These are phyloP conservation scores for Polymixis lichenea DNA, from an alignment of 2,888 invertebrate genomes.

Conservation along the genomic window DNA sequence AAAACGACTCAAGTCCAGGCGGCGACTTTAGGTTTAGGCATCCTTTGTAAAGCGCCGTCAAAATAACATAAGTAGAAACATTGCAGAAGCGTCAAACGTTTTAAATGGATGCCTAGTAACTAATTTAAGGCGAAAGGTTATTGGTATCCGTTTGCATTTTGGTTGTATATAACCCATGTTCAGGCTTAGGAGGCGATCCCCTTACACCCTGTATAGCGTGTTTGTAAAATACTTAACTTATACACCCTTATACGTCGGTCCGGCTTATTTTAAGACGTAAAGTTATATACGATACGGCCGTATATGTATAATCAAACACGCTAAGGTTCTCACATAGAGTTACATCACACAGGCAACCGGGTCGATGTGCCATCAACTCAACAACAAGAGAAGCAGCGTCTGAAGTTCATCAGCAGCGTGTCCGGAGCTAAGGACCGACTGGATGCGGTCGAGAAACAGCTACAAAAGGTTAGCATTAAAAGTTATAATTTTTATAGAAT, in stretches of 20 bases:
- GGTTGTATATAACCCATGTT: too few species aligned
- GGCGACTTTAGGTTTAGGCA: too few species aligned
- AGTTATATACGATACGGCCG: not conserved
- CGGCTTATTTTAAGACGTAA: not conserved
- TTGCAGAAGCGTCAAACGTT: too few species aligned
- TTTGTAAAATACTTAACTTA: not conserved
- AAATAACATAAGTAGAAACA: too few species aligned
- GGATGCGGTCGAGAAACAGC: conserved; percentile 62
- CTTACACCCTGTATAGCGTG: too few species aligned
- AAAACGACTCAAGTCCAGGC: too few species aligned
- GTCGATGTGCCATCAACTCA: not conserved
- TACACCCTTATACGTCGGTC: not conserved
- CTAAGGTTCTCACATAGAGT: not conserved
- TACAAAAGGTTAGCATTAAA: conserved; percentile 60
- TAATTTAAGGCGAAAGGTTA: too few species aligned
- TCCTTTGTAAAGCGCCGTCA: too few species aligned
- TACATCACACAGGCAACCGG: conserved; percentile 3
- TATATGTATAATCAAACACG: not conserved
- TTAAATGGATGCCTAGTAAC: too few species aligned
- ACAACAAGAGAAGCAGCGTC: conserved; percentile 63
- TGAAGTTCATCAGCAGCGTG: conserved; percentile 69
- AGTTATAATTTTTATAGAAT: too few species aligned
- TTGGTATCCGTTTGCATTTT: too few species aligned
- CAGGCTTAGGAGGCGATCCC: too few species aligned
- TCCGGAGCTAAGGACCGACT: conserved; percentile 64